These are phyloP conservation scores for Camelus dromedarius DNA, from an alignment of 2,113 vertebrate genomes.

Conservation along the genomic window DNA sequence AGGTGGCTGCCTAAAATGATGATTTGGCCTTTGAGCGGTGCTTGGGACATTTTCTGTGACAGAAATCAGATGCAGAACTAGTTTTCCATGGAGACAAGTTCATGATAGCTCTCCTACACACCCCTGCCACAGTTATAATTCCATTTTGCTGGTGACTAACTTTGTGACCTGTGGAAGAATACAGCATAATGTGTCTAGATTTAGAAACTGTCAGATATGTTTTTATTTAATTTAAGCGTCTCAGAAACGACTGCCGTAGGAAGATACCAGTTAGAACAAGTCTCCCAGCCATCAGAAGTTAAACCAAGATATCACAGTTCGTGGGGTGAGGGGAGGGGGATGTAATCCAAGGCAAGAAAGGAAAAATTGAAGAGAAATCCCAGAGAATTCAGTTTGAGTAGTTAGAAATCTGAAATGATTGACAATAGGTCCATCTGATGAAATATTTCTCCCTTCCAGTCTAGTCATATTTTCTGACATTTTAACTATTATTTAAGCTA, in stretches of 20 bases:
- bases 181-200: neutral
- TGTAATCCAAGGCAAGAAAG: neutral
- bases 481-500: neutral
- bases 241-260: neutral
- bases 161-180: neutral
- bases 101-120: neutral
- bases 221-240: neutral
- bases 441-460: neutral
- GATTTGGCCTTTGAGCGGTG: neutral
- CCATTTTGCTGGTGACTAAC: neutral
- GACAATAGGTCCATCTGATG: neutral
- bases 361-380: neutral
- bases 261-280: neutral
- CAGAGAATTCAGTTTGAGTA: neutral
- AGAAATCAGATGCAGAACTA: neutral
- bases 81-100: neutral
- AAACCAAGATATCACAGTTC: neutral
- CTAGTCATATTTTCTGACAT: neutral
- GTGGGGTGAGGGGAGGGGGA: too few species aligned
- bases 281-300: neutral
- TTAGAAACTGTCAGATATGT: neutral
- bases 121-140: neutral
- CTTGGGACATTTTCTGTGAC: neutral
- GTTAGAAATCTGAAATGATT: constrained; percentile 18
- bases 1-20: neutral